phyloP scores from a whole-genome alignment of 2,113 vertebrate species.

The Hepsetus odoe region DNA sequence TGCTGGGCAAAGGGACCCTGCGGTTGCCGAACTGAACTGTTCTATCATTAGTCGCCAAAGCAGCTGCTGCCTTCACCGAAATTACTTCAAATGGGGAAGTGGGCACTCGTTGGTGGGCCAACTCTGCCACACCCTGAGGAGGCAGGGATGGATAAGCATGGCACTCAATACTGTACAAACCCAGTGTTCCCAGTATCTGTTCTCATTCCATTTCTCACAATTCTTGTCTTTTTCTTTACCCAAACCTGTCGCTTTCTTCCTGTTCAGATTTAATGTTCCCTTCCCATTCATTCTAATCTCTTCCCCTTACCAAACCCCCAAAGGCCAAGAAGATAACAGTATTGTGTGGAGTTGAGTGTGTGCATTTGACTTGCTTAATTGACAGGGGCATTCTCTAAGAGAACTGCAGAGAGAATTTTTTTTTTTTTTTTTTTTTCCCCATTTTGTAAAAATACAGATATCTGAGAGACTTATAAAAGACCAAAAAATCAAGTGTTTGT shows the following conservation, averaged over 20 bases:
- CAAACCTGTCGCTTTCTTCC: slow-evolving; percentile 43
- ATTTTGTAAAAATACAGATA: slow-evolving; percentile 80
- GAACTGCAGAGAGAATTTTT: slow-evolving; percentile 75
- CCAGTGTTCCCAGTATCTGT: slow-evolving; percentile 56
- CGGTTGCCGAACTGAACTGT: slow-evolving; percentile 90
- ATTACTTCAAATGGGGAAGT: slow-evolving; percentile 68
- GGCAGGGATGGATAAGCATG: slow-evolving; percentile 55
- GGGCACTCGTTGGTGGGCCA: slow-evolving; percentile 53
- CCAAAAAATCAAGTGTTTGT: slow-evolving; percentile 57
- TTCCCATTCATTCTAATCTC: slow-evolving; percentile 46
- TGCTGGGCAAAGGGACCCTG: slow-evolving; percentile 88
- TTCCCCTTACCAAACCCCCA: slow-evolving; percentile 59
- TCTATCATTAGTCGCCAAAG: slow-evolving; percentile 64
- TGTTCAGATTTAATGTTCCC: slow-evolving; percentile 22
- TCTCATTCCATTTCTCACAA: slow-evolving; percentile 42
- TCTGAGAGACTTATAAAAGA: slow-evolving; percentile 79
- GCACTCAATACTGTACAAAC: slow-evolving; percentile 66
- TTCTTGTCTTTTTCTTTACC: slow-evolving; percentile 49
- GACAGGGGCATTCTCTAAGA: slow-evolving; percentile 72
- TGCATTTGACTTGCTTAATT: slow-evolving; percentile 61
- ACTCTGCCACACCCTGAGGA: slow-evolving; percentile 55
- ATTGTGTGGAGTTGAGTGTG: slow-evolving; percentile 74
- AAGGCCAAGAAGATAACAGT: slow-evolving; percentile 79
- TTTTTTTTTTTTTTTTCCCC: slow-evolving; percentile 59
- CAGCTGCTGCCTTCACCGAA: slow-evolving; percentile 67